phyloP scores from a whole-genome alignment of 2,113 vertebrate genomes.

The Takifugu flavidus region DNA sequence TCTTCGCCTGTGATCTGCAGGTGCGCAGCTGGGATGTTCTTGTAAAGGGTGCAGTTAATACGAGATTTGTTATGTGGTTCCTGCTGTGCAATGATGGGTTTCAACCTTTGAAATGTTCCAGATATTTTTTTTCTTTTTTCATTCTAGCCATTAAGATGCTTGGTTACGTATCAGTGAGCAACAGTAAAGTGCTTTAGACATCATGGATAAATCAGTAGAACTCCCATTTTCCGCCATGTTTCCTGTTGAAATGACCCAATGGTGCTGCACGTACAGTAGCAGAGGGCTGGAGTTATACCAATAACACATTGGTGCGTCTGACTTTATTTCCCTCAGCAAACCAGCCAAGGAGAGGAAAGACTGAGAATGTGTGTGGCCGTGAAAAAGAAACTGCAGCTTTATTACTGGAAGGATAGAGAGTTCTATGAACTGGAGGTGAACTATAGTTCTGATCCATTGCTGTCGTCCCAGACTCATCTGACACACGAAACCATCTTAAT shows the following conservation, averaged over 20 bases:
- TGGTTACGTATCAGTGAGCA: too few relatives aligned
- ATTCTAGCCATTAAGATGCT: too few relatives aligned
- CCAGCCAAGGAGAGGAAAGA: constrained; percentile 82
- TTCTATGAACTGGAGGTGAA: constrained; percentile 91
- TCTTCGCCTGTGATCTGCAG: constrained; percentile 94
- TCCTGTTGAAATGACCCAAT: too few relatives aligned
- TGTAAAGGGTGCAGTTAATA: not conserved
- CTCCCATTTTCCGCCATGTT: too few relatives aligned
- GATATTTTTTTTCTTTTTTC: too few relatives aligned
- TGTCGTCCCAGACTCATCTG: not conserved
- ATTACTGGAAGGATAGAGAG: constrained; percentile 96
- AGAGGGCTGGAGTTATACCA: not conserved
- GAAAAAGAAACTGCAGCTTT: constrained; percentile 92
- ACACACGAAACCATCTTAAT: constrained; percentile 4
- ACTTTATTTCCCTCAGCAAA: constrained; percentile 72
- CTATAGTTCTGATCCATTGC: not conserved
- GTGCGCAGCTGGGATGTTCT: constrained; percentile 57
- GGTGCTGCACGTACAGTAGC: not conserved
- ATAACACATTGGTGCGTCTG: not conserved
- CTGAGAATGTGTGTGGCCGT: constrained; percentile 95
- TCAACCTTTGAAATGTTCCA: too few relatives aligned
- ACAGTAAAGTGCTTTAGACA: too few relatives aligned
- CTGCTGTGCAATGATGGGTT: not conserved
- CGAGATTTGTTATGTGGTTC: too few relatives aligned
- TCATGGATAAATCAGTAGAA: too few relatives aligned